phyloP scores from a whole-genome alignment of 2,888 invertebrate genomes.

The Cylloceria caligata region DNA sequence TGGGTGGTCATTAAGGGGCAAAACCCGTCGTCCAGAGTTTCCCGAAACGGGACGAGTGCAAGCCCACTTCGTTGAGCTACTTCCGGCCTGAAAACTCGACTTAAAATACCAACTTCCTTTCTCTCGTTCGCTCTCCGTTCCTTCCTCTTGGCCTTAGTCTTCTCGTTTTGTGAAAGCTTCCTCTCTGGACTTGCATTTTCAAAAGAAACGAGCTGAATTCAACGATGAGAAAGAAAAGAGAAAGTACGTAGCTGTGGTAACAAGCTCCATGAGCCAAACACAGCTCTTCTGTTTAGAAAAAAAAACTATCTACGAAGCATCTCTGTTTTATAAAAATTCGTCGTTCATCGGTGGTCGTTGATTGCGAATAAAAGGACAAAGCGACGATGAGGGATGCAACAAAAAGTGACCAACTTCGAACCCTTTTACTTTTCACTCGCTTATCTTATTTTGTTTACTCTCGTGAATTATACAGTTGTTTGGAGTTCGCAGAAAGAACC shows the following conservation, averaged over 20 bases:
- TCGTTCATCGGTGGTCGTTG: constrained; percentile 3
- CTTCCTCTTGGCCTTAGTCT: constrained; percentile 7
- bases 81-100: constrained; percentile 24
- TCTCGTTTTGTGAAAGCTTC: constrained; percentile 1
- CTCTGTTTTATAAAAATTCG: constrained; percentile 24
- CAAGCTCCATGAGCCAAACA: background rate
- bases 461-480: no score
- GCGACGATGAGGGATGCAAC: background rate
- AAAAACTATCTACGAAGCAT: no score
- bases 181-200: background rate
- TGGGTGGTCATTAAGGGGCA: constrained; percentile 32
- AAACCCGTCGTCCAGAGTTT: constrained; percentile 28
- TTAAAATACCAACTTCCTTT: constrained; percentile 34
- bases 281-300: background rate
- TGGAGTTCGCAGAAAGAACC: no score
- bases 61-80: constrained; percentile 24
- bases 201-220: constrained; percentile 28
- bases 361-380: constrained; percentile 16
- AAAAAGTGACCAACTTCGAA: background rate
- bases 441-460: background rate
- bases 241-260: background rate
- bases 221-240: constrained; percentile 12
- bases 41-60: constrained; percentile 15
- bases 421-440: background rate
- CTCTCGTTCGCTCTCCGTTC: background rate